Conservation (phyloP, 2,113 vertebrate genomes). For the Tenebrosternarchus preto region DNA sequence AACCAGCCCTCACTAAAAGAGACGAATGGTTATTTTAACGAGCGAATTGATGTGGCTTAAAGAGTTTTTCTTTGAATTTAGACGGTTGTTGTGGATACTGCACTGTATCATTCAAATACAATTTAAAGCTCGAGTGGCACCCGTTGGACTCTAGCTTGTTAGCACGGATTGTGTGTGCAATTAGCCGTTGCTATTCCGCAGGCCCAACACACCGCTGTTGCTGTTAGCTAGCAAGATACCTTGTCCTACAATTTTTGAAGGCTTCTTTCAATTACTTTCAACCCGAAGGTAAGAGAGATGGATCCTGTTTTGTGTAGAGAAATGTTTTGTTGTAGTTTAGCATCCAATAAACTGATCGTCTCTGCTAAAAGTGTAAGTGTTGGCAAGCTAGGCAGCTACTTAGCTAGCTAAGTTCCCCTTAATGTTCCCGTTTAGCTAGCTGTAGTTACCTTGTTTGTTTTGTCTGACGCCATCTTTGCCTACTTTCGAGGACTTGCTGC, state of each 20-base stretch:
- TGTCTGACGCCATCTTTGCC: conserved; percentile 78
- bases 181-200: conserved; percentile 65
- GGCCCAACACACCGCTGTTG: conserved; percentile 71
- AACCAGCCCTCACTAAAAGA: conserved; percentile 24
- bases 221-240: conserved; percentile 27
- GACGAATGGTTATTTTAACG: conserved; percentile 41
- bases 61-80: conserved; percentile 6
- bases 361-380: not conserved
- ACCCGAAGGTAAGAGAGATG: conserved; percentile 59
- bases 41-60: conserved; percentile 22
- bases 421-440: conserved; percentile 12
- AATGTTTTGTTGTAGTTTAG: not conserved
- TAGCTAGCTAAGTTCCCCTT: conserved; percentile 5
- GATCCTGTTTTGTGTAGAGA: no score
- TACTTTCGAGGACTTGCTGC: conserved; percentile 54
- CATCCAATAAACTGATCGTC: not conserved
- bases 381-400: not conserved
- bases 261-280: conserved; percentile 50
- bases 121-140: conserved; percentile 58
- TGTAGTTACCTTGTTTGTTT: conserved; percentile 60
- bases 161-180: conserved; percentile 67
- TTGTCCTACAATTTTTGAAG: conserved; percentile 56
- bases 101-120: conserved; percentile 41
- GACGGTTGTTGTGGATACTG: conserved; percentile 63
- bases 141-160: conserved; percentile 57